These are phyloP conservation scores for Halcyon smyrnensis DNA, from an alignment of 2,797 vertebrate genomes.

Conservation along the genomic window DNA sequence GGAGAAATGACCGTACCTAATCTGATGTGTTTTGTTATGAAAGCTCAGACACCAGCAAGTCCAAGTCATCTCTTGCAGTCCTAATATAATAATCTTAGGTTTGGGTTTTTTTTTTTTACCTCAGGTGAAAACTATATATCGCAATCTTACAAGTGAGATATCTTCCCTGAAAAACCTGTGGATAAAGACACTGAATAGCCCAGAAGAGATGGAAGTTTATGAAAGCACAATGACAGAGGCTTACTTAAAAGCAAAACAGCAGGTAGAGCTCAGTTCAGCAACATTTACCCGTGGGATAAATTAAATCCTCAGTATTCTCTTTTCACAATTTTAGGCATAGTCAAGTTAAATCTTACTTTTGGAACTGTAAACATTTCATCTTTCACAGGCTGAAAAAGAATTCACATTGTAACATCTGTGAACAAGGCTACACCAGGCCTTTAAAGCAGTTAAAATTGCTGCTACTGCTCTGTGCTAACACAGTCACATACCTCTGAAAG, in stretches of 20 bases:
- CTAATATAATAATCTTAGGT: background rate
- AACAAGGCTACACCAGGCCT: background rate
- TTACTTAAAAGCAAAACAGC: conserved; percentile 72
- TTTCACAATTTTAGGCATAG: background rate
- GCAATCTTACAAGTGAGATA: conserved; percentile 79
- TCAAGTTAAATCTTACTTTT: rapidly evolving
- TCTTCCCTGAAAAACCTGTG: conserved; percentile 74
- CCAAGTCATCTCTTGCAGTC: background rate
- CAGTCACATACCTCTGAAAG: background rate
- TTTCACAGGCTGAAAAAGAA: background rate
- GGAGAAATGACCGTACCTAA: rapidly evolving
- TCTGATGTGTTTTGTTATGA: background rate
- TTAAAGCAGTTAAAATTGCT: background rate
- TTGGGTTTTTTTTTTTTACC: background rate
- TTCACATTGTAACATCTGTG: background rate
- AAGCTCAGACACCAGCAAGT: background rate
- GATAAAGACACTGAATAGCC: conserved; percentile 3
- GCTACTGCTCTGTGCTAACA: background rate
- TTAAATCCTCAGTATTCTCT: background rate
- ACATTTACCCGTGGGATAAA: background rate
- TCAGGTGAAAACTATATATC: conserved; percentile 87
- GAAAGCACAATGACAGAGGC: conserved; percentile 40
- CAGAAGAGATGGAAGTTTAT: background rate
- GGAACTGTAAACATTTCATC: rapidly evolving
- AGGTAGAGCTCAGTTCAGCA: conserved; percentile 59